phyloP scores from a whole-genome alignment of 2,797 vertebrate genomes.

The Pampus argenteus region DNA sequence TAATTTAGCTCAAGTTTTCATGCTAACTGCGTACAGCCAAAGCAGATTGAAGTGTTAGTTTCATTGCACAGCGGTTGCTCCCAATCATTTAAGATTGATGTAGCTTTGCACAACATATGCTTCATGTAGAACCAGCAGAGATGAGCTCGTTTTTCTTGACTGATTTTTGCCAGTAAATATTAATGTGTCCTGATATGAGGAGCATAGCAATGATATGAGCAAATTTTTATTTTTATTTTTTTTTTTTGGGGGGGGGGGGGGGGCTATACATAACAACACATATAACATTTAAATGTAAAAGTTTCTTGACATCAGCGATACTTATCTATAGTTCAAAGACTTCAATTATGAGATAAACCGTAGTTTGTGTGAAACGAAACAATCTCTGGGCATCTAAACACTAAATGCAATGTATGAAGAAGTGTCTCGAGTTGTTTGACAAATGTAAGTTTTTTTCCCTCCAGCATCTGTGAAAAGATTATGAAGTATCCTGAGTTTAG shows the following conservation, averaged over 20 bases:
- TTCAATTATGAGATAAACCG: not conserved
- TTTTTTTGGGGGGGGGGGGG: too few relatives aligned
- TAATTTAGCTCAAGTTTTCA: constrained; percentile 79
- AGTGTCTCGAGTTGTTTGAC: constrained; percentile 58
- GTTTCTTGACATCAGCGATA: not conserved
- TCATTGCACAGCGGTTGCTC: constrained; percentile 74
- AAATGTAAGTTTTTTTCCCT: constrained; percentile 57
- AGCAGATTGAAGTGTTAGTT: constrained; percentile 75
- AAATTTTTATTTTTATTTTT: constrained; percentile 15
- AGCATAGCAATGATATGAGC: constrained; percentile 60
- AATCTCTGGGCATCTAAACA: not conserved
- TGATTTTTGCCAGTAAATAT: constrained; percentile 69
- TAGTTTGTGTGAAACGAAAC: constrained; percentile 15
- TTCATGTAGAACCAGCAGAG: constrained; percentile 66
- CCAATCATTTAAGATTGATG: constrained; percentile 84
- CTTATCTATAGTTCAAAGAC: not conserved
- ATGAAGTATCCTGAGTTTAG: constrained; percentile 54
- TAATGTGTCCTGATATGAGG: constrained; percentile 61
- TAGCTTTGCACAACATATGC: constrained; percentile 80
- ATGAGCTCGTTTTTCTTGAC: constrained; percentile 74
- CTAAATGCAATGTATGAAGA: too few relatives aligned
- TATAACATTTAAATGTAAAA: not conserved
- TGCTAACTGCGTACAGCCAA: constrained; percentile 72
- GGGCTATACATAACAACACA: too few relatives aligned
- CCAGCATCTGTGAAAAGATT: constrained; percentile 51